Evolutionary conservation across 2,797 vertebrate genomes (phyloP).

Genomic region (Phalanger gymnotis): DNA sequence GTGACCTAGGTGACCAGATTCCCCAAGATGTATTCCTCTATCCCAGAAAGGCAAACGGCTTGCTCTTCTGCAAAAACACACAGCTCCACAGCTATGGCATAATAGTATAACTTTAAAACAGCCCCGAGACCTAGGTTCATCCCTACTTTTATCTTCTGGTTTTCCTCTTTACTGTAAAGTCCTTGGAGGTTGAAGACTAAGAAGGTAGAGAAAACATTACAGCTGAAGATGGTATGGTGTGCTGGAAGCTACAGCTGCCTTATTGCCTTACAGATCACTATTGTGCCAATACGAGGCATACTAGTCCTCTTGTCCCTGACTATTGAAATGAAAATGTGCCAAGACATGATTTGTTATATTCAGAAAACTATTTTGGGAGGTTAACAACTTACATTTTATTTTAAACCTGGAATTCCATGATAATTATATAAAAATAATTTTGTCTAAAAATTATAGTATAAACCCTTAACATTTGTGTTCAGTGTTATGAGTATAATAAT

Average conservation of each 20-base stretch:
- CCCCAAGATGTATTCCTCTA: background rate
- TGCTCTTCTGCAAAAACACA: background rate
- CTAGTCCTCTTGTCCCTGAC: background rate
- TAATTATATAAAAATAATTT: background rate
- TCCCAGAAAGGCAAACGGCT: background rate
- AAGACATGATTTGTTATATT: background rate
- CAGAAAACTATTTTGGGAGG: background rate
- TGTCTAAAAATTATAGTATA: background rate
- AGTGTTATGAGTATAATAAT: background rate
- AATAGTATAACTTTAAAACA: background rate
- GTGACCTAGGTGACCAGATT: background rate
- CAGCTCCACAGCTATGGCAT: background rate
- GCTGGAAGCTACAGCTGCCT: background rate
- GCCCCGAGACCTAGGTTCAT: background rate
- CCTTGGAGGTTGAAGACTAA: background rate
- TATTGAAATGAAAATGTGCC: background rate
- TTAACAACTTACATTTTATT: background rate
- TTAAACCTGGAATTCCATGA: background rate
- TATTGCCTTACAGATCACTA: background rate
- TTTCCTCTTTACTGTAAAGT: background rate
- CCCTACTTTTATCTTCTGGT: background rate
- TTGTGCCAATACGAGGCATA: background rate
- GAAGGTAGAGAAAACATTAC: background rate
- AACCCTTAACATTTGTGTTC: background rate
- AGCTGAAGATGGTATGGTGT: background rate